A percentile compares a stretch with the other conserved stretches of the same genome.
phyloP scores from a whole-genome alignment of 2,888 invertebrate genomes.

The Allacma fusca region DNA sequence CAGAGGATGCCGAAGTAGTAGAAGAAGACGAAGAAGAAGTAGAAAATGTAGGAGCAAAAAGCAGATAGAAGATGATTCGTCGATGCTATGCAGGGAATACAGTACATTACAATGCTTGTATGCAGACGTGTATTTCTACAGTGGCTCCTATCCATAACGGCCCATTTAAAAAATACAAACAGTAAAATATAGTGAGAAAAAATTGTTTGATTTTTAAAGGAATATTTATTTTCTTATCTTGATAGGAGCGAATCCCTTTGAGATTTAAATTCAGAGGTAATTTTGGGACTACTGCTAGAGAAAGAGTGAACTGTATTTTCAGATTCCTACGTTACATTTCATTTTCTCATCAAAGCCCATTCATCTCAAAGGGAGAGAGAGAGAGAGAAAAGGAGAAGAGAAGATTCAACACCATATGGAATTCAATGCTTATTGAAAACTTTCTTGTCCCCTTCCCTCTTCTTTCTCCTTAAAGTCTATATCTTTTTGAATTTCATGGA shows the following conservation, averaged over 20 bases:
- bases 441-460: constrained; percentile 27
- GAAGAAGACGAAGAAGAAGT: background rate
- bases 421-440: constrained; percentile 43
- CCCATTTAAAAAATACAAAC: no score
- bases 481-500: constrained; percentile 22
- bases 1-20: background rate
- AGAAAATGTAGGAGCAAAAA: constrained; percentile 6
- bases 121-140: constrained; percentile 22
- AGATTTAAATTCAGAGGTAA: no score
- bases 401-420: constrained; percentile 42
- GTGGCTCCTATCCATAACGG: no score
- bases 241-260: no score
- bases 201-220: no score
- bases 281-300: no score
- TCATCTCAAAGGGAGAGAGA: constrained; percentile 26
- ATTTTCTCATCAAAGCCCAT: constrained; percentile 46
- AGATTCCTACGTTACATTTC: constrained; percentile 38
- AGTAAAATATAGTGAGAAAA: no score
- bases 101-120: constrained; percentile 24
- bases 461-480: background rate
- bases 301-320: no score
- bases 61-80: constrained; percentile 26
- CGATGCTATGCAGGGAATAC: constrained; percentile 24
- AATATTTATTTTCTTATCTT: no score
- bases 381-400: constrained; percentile 25